Percentiles rank a stretch among this genome's conserved stretches.
phyloP scores from a whole-genome alignment of 1,140 invertebrate species.

The Drosophila biarmipes region DNA sequence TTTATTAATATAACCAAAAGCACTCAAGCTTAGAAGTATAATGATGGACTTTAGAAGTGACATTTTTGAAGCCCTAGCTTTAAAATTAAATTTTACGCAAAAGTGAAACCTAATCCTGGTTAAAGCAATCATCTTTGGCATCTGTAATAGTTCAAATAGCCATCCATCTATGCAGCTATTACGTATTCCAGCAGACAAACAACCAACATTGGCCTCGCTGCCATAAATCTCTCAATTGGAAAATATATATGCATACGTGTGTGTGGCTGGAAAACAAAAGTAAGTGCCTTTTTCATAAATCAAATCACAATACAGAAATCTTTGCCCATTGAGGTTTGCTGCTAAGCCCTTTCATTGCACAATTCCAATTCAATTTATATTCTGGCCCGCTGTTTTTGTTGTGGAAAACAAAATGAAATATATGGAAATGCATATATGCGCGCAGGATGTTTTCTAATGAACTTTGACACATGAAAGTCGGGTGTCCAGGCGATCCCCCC shows the following conservation, averaged over 20 bases:
- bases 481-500: not conserved
- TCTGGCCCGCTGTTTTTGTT: constrained; percentile 15
- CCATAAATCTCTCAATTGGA: constrained; percentile 48
- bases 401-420: constrained; percentile 31
- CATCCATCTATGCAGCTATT: constrained; percentile 21
- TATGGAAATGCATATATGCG: constrained; percentile 23
- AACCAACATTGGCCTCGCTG: constrained; percentile 34
- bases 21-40: no score
- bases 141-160: constrained; percentile 22
- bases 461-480: constrained; percentile 64
- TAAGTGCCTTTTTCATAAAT: constrained; percentile 45
- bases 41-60: no score
- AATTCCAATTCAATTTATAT: constrained; percentile 67
- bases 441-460: constrained; percentile 72
- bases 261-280: constrained; percentile 20
- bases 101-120: not conserved
- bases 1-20: no score
- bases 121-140: constrained; percentile 16
- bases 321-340: constrained; percentile 31
- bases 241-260: constrained; percentile 18
- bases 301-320: constrained; percentile 49
- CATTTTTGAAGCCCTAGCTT: not conserved
- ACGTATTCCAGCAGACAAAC: constrained; percentile 32
- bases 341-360: constrained; percentile 39
- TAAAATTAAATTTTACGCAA: not conserved